Evolutionary conservation across 2,888 invertebrate genomes (phyloP).

Genomic region (Willowsia nigromaculata): DNA sequence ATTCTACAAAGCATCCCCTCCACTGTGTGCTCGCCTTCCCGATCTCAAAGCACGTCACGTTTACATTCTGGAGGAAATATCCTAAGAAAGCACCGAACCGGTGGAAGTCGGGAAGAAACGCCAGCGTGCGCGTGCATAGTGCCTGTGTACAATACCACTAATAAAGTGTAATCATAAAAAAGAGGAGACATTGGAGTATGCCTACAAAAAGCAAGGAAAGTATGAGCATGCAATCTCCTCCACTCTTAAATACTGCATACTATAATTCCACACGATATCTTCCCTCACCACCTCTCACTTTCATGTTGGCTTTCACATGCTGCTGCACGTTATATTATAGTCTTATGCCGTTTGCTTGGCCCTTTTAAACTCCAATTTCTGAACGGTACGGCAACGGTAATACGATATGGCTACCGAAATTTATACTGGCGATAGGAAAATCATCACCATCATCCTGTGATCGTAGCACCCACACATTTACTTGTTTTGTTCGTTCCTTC

Average conservation of each 20-base stretch:
- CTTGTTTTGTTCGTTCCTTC: not conserved
- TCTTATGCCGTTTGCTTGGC: not conserved
- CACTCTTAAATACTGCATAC: too few species aligned
- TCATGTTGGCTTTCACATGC: not conserved
- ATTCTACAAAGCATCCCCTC: too few species aligned
- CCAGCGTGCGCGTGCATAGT: conserved; percentile 54
- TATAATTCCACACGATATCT: not conserved
- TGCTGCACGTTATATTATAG: not conserved
- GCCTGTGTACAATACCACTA: conserved; percentile 15
- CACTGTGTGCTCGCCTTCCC: not conserved
- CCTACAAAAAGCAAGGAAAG: too few species aligned
- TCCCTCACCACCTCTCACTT: not conserved
- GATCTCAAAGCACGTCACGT: conserved; percentile 20
- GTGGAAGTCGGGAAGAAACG: conserved; percentile 67
- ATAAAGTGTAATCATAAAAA: not conserved
- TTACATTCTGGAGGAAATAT: conserved; percentile 55
- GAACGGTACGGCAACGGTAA: not conserved
- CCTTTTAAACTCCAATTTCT: not conserved
- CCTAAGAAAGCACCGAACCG: conserved; percentile 64
- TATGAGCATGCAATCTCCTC: too few species aligned
- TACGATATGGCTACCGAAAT: not conserved
- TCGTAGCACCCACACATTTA: conserved; percentile 36
- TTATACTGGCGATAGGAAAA: not conserved
- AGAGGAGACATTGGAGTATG: not conserved
- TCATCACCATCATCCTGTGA: not conserved